Evolutionary conservation across 30 jellyfish, hydroid and myxozoan species (phyloP), one percentile per base, ranked within the genome.

Genomic region (Aurelia sp.): DNA sequence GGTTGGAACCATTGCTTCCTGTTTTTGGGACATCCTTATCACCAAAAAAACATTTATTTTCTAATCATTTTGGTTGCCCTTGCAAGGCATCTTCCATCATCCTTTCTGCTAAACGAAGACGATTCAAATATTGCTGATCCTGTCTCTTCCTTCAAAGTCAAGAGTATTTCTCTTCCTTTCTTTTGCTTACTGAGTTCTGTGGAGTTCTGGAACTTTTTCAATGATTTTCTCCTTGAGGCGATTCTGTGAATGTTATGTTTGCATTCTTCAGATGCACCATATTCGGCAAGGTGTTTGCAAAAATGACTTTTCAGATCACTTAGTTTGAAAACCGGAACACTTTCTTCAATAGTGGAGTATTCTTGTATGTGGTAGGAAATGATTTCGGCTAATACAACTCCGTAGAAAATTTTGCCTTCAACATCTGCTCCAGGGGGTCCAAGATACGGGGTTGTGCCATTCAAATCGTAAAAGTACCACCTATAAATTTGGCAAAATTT

Each of bases 351-450:
- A 11, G 59, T 50, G 47, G 4, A 57, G n/a, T n/a, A n/a, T n/a
- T n/a, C n/a, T n/a, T n/a, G n/a, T n/a, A n/a, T n/a, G n/a, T n/a
- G n/a, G n/a, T 74, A 57, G 24, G 21, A 31, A 4, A 50, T 50
- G 16, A 74, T n/a, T 74, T 74, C 71, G 5, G 71, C 85, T 20
- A 74, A 50, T 50, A 75, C 85, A 40, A 74, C 53, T 33, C 85
- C 85, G 55, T 74, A 74, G 17, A 74, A 1, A 21, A 74, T 57
- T 18, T 74, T 75, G 51, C 47, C 72, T 18, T 74, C 72, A 16
- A 20, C n/a, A n/a, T n/a, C n/a, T n/a, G n/a, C n/a, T n/a, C n/a
- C n/a, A n/a, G n/a, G n/a, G n/a, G n/a, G n/a, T n/a, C n/a, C n/a
- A n/a, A n/a, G n/a, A n/a, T n/a, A n/a, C n/a, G n/a, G n/a, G n/a